phyloP scores from a whole-genome alignment of 2,888 invertebrate genomes.

The Drosophila mimetica region DNA sequence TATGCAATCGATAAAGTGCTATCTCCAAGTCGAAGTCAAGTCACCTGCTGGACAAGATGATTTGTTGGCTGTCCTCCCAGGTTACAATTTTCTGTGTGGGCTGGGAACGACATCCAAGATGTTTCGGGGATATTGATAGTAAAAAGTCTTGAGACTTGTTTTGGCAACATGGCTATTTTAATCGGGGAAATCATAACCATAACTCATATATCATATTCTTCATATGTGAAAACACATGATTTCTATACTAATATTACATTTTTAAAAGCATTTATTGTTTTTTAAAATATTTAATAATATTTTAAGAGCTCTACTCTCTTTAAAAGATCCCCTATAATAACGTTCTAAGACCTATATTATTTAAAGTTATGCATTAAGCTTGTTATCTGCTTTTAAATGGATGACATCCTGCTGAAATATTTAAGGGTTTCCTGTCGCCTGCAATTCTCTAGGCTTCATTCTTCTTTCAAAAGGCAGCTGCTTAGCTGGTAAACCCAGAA shows the following conservation, averaged over 20 bases:
- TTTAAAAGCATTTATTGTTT: neutral
- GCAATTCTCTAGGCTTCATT: neutral
- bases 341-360: too few relatives aligned
- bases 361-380: neutral
- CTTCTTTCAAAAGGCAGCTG: conserved; percentile 11
- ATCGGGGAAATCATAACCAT: neutral
- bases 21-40: conserved; percentile 35
- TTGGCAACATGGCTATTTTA: neutral
- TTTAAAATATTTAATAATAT: too few relatives aligned
- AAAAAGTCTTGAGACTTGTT: neutral
- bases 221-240: too few relatives aligned
- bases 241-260: too few relatives aligned
- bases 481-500: neutral
- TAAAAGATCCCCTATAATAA: too few relatives aligned
- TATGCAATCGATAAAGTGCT: conserved; percentile 43
- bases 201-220: neutral
- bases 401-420: conserved; percentile 26
- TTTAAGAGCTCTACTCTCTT: too few relatives aligned
- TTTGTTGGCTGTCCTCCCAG: conserved; percentile 38
- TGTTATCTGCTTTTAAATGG: neutral
- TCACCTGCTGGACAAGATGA: conserved; percentile 46
- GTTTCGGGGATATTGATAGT: conserved; percentile 19
- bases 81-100: conserved; percentile 31
- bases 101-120: conserved; percentile 9
- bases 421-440: conserved; percentile 10